Conservation (phyloP, 53 echinoderm and acorn worm species). For the Paelopatides confundens region DNA sequence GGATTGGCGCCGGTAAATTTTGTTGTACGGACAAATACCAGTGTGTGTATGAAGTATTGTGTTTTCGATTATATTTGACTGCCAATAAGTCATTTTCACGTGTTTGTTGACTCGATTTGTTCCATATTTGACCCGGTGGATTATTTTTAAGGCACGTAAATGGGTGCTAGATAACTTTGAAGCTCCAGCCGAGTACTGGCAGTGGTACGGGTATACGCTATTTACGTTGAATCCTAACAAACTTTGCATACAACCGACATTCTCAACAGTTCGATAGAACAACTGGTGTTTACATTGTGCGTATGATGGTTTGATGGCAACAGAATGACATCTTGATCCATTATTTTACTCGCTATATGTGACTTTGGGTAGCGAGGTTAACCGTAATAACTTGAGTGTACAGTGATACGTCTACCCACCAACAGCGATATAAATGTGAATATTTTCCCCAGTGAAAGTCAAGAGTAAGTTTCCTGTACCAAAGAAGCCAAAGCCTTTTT, state of each 20-base stretch:
- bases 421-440: not conserved
- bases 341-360: not conserved
- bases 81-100: not conserved
- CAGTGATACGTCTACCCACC: not conserved
- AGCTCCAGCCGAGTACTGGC: slow-evolving; percentile 18
- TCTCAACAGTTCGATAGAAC: not conserved
- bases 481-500: too few relatives aligned
- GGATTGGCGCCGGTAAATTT: slow-evolving; percentile 31
- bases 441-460: not conserved
- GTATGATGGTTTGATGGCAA: not conserved
- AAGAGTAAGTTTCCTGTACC: not conserved
- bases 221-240: slow-evolving; percentile 19
- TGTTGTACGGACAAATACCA: not conserved
- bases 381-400: not conserved
- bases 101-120: not conserved
- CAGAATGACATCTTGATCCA: not conserved
- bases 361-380: not conserved
- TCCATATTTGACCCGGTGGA: not conserved
- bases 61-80: not conserved
- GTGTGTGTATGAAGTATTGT: not conserved
- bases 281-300: not conserved
- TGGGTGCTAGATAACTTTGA: not conserved
- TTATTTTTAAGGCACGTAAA: not conserved
- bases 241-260: not conserved
- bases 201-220: not conserved